phyloP scores from a whole-genome alignment of 2,888 invertebrate genomes.

The Agrilus biguttatus region DNA sequence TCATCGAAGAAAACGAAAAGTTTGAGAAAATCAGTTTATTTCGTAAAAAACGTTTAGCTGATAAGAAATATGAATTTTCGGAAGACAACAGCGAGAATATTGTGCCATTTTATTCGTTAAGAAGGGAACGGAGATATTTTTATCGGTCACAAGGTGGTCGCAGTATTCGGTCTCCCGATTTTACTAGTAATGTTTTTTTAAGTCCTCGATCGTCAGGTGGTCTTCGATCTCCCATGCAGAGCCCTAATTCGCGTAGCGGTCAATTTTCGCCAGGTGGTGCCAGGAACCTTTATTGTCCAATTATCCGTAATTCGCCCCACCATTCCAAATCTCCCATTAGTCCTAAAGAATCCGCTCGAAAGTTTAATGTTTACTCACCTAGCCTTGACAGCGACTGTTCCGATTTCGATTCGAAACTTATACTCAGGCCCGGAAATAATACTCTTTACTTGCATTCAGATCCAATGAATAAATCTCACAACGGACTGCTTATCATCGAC shows the following conservation, averaged over 20 bases:
- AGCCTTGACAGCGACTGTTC: conserved; percentile 31
- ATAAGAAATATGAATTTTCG: conserved; percentile 84
- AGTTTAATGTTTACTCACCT: conserved; percentile 30
- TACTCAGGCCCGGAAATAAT: conserved; percentile 22
- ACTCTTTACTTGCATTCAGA: conserved; percentile 15
- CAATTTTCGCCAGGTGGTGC: conserved; percentile 27
- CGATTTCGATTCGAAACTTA: conserved; percentile 29
- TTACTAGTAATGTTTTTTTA: conserved; percentile 23
- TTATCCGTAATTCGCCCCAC: conserved; percentile 25
- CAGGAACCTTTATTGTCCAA: conserved; percentile 24
- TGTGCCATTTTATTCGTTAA: conserved; percentile 47
- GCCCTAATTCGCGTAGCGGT: conserved; percentile 28
- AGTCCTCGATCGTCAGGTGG: conserved; percentile 25
- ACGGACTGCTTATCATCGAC: conserved; percentile 30
- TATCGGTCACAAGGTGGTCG: conserved; percentile 20
- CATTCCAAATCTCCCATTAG: conserved; percentile 30
- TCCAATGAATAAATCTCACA: conserved; percentile 7
- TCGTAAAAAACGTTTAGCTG: conserved; percentile 69
- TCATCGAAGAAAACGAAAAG: conserved; percentile 70
- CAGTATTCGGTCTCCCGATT: conserved; percentile 26
- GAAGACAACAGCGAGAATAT: conserved; percentile 59
- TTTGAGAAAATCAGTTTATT: conserved; percentile 79
- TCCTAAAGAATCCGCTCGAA: conserved; percentile 25
- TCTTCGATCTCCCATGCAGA: conserved; percentile 28
- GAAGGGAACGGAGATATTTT: conserved; percentile 28